Conservation (phyloP, 2,113 vertebrate species). For the Lepisosteus osseus region DNA sequence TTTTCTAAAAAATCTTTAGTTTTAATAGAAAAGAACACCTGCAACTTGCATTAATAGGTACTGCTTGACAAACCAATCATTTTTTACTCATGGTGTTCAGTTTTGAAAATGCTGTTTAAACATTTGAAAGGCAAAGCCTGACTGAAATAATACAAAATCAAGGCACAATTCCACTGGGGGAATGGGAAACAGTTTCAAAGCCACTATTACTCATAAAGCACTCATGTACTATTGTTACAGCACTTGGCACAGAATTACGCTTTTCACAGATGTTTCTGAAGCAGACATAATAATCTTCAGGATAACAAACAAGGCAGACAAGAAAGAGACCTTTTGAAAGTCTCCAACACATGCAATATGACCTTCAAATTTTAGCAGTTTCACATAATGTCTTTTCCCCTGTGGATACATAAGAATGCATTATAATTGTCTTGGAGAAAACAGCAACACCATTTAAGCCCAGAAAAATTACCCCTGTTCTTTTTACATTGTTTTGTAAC, state of each 20-base stretch:
- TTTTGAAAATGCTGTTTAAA: constrained; percentile 30
- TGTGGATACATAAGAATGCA: neutral
- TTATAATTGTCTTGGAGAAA: neutral
- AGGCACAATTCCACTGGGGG: no score
- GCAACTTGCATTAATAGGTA: no score
- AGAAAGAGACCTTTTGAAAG: neutral
- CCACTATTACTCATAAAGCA: no score
- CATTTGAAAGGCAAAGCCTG: constrained; percentile 51
- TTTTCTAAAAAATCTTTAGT: no score
- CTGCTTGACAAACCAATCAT: no score
- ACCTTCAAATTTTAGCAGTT: neutral
- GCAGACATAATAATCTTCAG: constrained; percentile 15
- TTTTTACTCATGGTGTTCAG: no score
- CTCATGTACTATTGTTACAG: constrained; percentile 2
- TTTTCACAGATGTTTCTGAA: constrained; percentile 15
- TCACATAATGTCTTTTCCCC: neutral
- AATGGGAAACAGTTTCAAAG: no score
- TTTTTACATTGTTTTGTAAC: no score
- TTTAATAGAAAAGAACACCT: no score
- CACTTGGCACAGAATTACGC: constrained; percentile 13
- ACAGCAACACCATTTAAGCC: no score
- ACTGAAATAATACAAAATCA: constrained; percentile 42
- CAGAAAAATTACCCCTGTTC: no score
- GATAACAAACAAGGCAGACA: neutral
- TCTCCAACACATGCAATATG: neutral